These are phyloP conservation scores for Vidua chalybeata DNA, from an alignment of 2,113 vertebrate species.

Conservation along the genomic window DNA sequence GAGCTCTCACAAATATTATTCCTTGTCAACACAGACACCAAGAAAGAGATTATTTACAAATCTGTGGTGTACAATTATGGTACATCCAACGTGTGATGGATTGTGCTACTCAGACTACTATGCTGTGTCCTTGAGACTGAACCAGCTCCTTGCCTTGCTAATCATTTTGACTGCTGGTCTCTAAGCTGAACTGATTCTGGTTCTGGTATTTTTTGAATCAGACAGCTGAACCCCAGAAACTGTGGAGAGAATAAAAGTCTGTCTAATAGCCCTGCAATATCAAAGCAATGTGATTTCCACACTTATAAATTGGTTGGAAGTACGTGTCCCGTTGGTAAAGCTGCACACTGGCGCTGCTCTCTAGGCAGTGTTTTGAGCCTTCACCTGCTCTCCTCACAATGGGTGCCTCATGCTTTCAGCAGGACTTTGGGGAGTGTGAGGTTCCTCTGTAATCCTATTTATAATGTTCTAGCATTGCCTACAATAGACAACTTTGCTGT, in stretches of 20 bases:
- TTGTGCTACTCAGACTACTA: conserved; percentile 1
- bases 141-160: conserved; percentile 8
- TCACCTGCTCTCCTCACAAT: neutral
- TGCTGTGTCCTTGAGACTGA: conserved; percentile 32
- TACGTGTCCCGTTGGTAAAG: neutral
- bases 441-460: neutral
- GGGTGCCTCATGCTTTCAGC: neutral
- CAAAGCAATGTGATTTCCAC: neutral
- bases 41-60: conserved; percentile 55
- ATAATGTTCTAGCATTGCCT: neutral
- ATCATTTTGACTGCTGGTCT: conserved; percentile 10
- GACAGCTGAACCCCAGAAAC: conserved; percentile 15
- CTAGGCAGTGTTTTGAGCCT: neutral
- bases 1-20: neutral
- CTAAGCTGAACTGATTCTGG: neutral
- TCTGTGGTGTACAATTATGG: conserved; percentile 40
- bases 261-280: neutral
- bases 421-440: neutral
- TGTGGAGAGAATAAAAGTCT: neutral
- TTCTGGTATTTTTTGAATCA: neutral
- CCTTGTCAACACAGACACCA: neutral
- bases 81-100: conserved; percentile 20
- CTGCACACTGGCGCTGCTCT: neutral
- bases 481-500: neutral
- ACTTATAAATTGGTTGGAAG: neutral